These are phyloP conservation scores for Synergus gifuensis DNA, from an alignment of 2,888 invertebrate species.

Conservation along the genomic window DNA sequence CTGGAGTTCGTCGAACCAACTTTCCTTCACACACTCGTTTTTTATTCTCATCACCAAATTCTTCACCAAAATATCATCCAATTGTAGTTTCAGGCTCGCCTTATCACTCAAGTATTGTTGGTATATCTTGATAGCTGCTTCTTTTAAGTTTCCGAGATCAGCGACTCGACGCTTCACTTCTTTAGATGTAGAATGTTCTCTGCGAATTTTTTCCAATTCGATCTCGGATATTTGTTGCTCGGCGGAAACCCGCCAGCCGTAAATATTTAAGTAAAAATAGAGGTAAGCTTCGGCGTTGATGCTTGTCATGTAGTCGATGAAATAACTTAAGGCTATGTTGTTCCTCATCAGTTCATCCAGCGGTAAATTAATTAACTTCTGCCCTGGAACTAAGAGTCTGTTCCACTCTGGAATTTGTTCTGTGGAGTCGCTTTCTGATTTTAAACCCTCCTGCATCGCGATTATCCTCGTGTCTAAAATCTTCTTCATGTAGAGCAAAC, in stretches of 20 bases:
- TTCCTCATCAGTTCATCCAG: conserved; percentile 87
- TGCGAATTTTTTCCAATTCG: conserved; percentile 78
- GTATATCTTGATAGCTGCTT: conserved; percentile 86
- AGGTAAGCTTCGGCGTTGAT: conserved; percentile 86
- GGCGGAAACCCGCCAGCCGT: conserved; percentile 84
- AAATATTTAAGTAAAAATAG: conserved; percentile 87
- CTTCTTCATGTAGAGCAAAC: conserved; percentile 88
- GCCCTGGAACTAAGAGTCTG: conserved; percentile 76
- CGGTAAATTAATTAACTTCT: conserved; percentile 82
- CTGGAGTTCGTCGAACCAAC: conserved; percentile 93
- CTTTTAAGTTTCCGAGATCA: conserved; percentile 79
- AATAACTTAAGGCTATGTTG: conserved; percentile 87
- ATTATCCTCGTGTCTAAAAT: conserved; percentile 84
- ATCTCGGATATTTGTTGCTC: conserved; percentile 84
- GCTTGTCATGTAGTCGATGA: conserved; percentile 87
- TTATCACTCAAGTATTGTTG: conserved; percentile 89
- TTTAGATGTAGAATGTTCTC: conserved; percentile 61
- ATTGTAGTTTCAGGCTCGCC: conserved; percentile 81
- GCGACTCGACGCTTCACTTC: conserved; percentile 65
- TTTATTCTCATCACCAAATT: conserved; percentile 82
- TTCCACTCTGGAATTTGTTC: conserved; percentile 76
- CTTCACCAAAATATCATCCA: conserved; percentile 83
- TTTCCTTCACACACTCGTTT: conserved; percentile 82
- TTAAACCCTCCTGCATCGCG: conserved; percentile 78
- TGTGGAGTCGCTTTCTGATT: conserved; percentile 77